Evolutionary conservation across 53 echinoderm and acorn worm genomes (phyloP).

Genomic region (Astropecten irregularis): DNA sequence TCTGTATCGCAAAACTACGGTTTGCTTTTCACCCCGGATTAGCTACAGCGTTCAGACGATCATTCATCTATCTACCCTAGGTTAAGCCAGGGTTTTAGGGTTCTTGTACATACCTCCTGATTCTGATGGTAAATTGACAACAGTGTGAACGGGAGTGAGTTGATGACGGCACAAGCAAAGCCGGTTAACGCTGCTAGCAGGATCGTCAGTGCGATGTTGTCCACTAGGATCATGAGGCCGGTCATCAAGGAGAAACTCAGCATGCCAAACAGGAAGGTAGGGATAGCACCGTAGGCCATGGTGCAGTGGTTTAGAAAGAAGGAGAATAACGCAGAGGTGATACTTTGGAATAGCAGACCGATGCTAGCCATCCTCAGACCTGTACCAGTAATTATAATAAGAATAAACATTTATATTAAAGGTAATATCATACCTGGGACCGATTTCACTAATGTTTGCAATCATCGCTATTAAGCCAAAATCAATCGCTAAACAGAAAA

Average conservation of each 20-base stretch:
- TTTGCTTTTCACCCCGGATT: no score
- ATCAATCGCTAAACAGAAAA: no score
- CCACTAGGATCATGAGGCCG: conserved; percentile 66
- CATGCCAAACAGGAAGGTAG: conserved; percentile 87
- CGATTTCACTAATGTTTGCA: no score
- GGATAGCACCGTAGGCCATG: conserved; percentile 56
- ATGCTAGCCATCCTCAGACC: conserved; percentile 93
- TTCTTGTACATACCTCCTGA: conserved; percentile 68
- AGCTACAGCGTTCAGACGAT: no score
- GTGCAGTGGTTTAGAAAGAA: conserved; percentile 68
- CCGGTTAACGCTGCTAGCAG: conserved; percentile 82
- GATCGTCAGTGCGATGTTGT: conserved; percentile 68
- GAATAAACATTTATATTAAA: neutral
- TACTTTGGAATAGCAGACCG: conserved; percentile 91
- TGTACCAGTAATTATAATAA: conserved; percentile 7
- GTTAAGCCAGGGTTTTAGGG: no score
- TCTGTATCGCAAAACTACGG: no score
- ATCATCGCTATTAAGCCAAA: no score
- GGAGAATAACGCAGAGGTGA: conserved; percentile 81
- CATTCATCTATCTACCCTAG: no score
- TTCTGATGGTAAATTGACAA: conserved; percentile 85
- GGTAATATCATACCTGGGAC: no score
- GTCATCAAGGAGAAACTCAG: conserved; percentile 74
- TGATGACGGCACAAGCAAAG: conserved; percentile 79
- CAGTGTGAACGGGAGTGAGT: conserved; percentile 86